Base-by-base conservation (phyloP, 2,113 vertebrate genomes). In the Ranitomeya variabilis region DNA sequence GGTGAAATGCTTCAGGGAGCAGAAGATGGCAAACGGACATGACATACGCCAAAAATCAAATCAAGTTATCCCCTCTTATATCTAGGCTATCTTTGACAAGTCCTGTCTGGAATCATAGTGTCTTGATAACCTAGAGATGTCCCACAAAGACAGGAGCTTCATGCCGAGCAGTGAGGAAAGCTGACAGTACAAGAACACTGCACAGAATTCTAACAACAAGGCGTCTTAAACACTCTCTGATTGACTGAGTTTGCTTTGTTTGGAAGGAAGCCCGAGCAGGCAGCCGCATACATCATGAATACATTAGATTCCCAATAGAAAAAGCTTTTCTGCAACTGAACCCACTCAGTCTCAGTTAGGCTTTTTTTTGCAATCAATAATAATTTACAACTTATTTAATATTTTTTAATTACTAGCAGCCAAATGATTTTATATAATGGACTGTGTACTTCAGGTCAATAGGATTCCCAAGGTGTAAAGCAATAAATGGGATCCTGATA, bases 21-120 rank as follows among this genome's bases (percentile, higher is more conserved):
- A 88, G 73, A 82, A 59, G 0, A 91, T 2, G 69, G 87, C 23
- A 26, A 0, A 14, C 85, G 84, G 66, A 89, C 80, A 0, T 0
- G 90, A 89, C 87, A 81, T 60, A 62, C 84, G 88, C 60, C 89
- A 90, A 90, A 84, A 91, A 90, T 89, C 69, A 87, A 88, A 91
- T 83, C 80, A 92, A 90, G 87, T 62, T 89, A 60, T 92, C 90
- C 86, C 4, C 52, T 71, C 83, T 5, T 1, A 87, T 62, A 77
- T 18, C 67, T 55, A 67, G 89, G 90, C 87, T 87, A 69, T 87
- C 90, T 91, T 80, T 90, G 91, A 91, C 90, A 90, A 77, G 57
- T 0, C 85, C 1, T 91, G 91, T 90, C 90, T 90, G 90, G 90
- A 91, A 90, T 90, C 62, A 92, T 23, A 87, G 86, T 74, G 83